These are phyloP conservation scores for Megalonaias nervosa DNA, from an alignment of 1,140 invertebrate species.

Conservation along the genomic window DNA sequence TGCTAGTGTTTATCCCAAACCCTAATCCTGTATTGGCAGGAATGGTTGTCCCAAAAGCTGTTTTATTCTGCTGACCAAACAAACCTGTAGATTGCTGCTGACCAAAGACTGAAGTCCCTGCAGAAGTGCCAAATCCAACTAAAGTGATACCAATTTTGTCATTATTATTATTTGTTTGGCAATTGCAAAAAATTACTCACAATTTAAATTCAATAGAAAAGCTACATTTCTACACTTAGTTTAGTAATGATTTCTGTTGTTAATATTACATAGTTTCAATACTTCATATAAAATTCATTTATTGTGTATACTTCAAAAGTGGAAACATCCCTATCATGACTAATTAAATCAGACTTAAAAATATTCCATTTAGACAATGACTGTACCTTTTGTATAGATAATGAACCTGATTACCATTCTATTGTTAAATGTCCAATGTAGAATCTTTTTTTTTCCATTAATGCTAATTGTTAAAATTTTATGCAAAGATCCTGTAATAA, in stretches of 20 bases:
- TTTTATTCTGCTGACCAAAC: conserved; percentile 65
- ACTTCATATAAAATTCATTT: conserved; percentile 1
- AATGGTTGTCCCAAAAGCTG: conserved; percentile 43
- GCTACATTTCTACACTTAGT: not conserved
- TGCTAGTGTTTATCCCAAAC: conserved; percentile 54
- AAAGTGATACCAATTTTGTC: conserved; percentile 8
- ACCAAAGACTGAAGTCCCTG: conserved; percentile 45
- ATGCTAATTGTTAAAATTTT: no score
- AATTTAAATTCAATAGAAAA: conserved; percentile 12
- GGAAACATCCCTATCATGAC: not conserved
- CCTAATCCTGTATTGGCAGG: conserved; percentile 58
- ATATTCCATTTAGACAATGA: no score
- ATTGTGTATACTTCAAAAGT: not conserved
- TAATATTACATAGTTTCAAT: not conserved
- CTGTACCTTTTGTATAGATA: no score
- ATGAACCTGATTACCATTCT: no score
- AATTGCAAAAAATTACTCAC: not conserved
- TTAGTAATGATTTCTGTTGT: conserved; percentile 1
- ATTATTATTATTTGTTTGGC: not conserved
- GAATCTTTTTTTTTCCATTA: no score
- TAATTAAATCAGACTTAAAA: no score
- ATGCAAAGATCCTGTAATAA: no score
- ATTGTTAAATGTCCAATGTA: no score
- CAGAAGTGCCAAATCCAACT: conserved; percentile 55
- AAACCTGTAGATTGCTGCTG: conserved; percentile 47